Evolutionary conservation across 1,140 invertebrate species (phyloP), one percentile per base, ranked within the genome.

Genomic region (Bombus picipes): DNA sequence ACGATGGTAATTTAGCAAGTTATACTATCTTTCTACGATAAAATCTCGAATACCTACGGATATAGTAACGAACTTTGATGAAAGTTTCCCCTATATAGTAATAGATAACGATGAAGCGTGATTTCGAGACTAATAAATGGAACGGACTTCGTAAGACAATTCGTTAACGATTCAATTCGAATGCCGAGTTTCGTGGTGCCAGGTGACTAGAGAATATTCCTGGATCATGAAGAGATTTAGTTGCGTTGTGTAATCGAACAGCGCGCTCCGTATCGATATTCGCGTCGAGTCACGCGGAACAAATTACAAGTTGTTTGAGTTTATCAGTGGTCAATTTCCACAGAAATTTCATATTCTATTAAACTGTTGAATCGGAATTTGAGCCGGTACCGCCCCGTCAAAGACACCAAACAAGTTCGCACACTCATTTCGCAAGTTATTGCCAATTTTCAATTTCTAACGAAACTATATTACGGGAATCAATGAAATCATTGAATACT

Each of bases 321-420:
- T 78, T 70, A 78, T 47, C 76, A 72, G 53, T 25, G 53, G 47
- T 39, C 82, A 43, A 13, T 25, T 57, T n/a, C 74, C 28, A 47
- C 12, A 39, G 68, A 34, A 80, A 85, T 80, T 85, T 43, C 76
- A 68, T 85, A 80, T 80, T 85, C 83, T 13, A 57, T 62, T 43
- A 79, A 47, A 57, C 28, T 53, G 62, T 53, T 5, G 13, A 39
- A 57, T 12, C 25, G 8, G 8, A 65, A 78, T 77, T 34, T 66
- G 62, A 77, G 9, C 57, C 37, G 28, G 6, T 12, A 18, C 13
- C 47, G 13, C 28, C 22, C 66, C 32, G n/a, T 41, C n/a, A 39
- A 41, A 77, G 75, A 15, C 28, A 6, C 9, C 28, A 53, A 53
- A 53, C 47, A 53, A 6, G 59, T 62, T n/a, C 10, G 28, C 25